phyloP scores from a whole-genome alignment of 2,797 vertebrate species.

The Manis pentadactyla region DNA sequence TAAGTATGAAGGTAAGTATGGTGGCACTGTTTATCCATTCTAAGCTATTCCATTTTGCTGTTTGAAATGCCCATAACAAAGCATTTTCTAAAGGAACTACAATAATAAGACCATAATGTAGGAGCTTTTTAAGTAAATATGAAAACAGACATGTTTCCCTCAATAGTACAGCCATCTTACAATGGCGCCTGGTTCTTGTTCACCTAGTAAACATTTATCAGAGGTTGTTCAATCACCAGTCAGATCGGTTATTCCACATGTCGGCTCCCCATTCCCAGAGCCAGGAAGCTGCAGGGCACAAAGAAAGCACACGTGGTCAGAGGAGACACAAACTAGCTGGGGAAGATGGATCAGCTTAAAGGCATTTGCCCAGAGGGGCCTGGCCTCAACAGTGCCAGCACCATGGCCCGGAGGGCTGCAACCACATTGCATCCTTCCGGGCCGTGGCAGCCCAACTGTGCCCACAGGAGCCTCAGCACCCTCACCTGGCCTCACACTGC shows the following conservation, averaged over 20 bases:
- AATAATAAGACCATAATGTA: background rate
- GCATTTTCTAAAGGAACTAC: background rate
- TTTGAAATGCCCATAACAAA: background rate
- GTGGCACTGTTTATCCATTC: background rate
- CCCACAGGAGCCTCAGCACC: background rate
- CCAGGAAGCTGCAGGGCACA: background rate
- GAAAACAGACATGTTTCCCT: background rate
- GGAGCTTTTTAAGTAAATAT: background rate
- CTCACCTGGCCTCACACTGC: background rate
- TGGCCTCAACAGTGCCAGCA: background rate
- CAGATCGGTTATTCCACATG: background rate
- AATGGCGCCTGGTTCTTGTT: background rate
- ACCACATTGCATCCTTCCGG: too few species aligned
- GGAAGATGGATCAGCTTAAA: background rate
- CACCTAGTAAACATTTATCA: background rate
- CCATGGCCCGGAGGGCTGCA: too few species aligned
- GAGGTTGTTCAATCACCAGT: background rate
- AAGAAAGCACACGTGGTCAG: background rate
- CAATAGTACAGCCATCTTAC: background rate
- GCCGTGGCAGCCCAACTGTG: background rate
- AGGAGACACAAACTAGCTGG: too few species aligned
- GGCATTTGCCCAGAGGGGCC: constrained; percentile 3
- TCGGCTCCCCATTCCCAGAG: background rate
- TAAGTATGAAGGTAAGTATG: background rate
- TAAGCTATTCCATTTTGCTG: background rate